Base-by-base conservation (phyloP, 2,797 vertebrate species). In the Anguilla megastoma region DNA sequence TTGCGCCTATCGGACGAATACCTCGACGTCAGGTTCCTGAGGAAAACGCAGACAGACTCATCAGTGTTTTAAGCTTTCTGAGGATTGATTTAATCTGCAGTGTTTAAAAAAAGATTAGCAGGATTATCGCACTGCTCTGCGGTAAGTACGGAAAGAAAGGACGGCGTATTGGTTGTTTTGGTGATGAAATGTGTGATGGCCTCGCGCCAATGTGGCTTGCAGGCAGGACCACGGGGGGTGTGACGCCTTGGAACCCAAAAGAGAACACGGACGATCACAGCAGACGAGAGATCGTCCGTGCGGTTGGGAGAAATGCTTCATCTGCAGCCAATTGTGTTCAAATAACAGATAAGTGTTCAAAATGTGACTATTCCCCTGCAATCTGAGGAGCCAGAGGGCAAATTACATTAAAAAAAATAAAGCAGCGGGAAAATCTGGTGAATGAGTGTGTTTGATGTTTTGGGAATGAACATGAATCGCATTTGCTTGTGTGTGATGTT, bases 81-180 rank as follows among this genome's bases (percentile, higher is more conserved):
- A 92, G 92, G 91, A 89, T 92, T 93, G 90, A 92, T 91, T 91
- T 92, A 94, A 95, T 94, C 92, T 90, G 91, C 91, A 90, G 91
- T 91, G 91, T 94, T 93, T 93, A 91, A 93, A 91, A 52, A 91
- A 88, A 94, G 94, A 95, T 95, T 93, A 95, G 93, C 91, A 91
- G 92, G 93, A 95, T 95, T 94, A 94, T 88, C 85, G 86, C 90
- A 92, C 89, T 91, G 89, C 91, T 92, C 76, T 86, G 33, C 90
- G 90, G 90, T 91, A 87, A 79, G 89, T 94, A 92, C 88, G 86
- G 86, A 89, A 91, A 94, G 91, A 91, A 91, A 88, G 88, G 21
- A 79, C 93, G 89, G 91, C 88, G 86, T 87, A 91, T 87, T 90
- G 91, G 94, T 94, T 84, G 93, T 94, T 92, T 91, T 88, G 85